Base-by-base conservation (phyloP, 2,888 invertebrate genomes). In the Nymphalis polychloros region DNA sequence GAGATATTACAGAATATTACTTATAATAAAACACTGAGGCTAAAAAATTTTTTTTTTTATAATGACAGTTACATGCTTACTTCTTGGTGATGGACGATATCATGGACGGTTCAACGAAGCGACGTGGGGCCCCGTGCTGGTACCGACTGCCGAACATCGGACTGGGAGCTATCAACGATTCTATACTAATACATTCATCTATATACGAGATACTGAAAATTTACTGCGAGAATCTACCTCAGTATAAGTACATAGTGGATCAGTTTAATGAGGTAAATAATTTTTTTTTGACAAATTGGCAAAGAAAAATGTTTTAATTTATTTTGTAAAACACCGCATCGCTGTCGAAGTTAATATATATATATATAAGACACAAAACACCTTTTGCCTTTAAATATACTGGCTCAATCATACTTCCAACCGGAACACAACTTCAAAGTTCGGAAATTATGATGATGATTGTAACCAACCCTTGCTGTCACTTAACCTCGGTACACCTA, bases 61-160 rank as follows among this genome's bases (percentile, higher is more conserved):
- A 87, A 90, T 57, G 13, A 41, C 89, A 98, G 98, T 84, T 97
- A 1, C 98, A 98, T 92, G 96, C 96, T 13, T 96, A 95, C 84
- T 96, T 97, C 76, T 85, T 99, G 48, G 94, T 99, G 0, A 87
- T 95, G 35, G 99, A 99, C 85, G 99, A 99, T 84, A 95, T 99
- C 61, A 97, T 98, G 96, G 99, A 99, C 84, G 90, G 93, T 0
- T 96, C 98, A 1, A 88, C 94, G 68, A 96, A 95, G 0, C 94
- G 99, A n/a, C 94, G 99, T 68, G 98, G 98, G 7, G 94, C 95
- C 77, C 95, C 95, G 0, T 98, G 98, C 84, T 99, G 99, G 99
- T 97, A 98, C 86, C 94, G 93, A 60, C 84, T 94, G 52, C 95
- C 96, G 0, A 93, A 94, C 63, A 94, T 96, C 2, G 96, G 96